Evolutionary conservation across 1,140 invertebrate genomes (phyloP), one percentile per base, ranked within the genome.

Genomic region (Cheumatopsyche charites): DNA sequence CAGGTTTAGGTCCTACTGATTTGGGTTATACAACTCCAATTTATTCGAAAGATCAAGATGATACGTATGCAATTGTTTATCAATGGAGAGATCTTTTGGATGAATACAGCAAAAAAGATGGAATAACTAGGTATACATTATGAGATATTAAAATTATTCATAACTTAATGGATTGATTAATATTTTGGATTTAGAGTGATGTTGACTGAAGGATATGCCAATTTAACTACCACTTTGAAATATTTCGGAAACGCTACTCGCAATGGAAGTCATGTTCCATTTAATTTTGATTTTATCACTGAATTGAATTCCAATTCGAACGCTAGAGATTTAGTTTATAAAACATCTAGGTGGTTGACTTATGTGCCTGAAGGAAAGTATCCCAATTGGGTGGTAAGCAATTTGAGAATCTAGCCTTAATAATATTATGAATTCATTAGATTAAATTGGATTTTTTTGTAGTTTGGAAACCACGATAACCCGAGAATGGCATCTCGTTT

Each of bases 391-490:
- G 82, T 88, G 79, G 86, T 89, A 78, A 80, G 82, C 43, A 15
- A n/a, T 45, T 45, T 45, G 13, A 12, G 11, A 3, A 45, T 2
- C 43, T 45, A 12, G 67, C 23, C 6, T 43, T 13, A 55, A 65
- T 17, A 65, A 71, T 52, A 7, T 42, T 29, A 19, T 52, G 11
- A 47, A n/a, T 15, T 47, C 2, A 7, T 7, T 6, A 47, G 13
- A 47, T 25, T 25, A 9, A 25, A 25, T 7, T 3, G 23, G 12
- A 25, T 25, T 58, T 7, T 25, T 49, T 78, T 80, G 12, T 70
- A 84, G 83, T 82, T 90, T 52, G 89, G 91, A 0, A 92, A 91
- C 79, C 89, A 92, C 76, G 90, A 93, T 77, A 87, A 89, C 47
- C 83, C 83, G 55, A 82, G 92, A 21, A 86, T 91, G 47, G 87